These are phyloP conservation scores for Monarcha castaneiventris DNA, from an alignment of 2,113 vertebrate species.

Conservation along the genomic window DNA sequence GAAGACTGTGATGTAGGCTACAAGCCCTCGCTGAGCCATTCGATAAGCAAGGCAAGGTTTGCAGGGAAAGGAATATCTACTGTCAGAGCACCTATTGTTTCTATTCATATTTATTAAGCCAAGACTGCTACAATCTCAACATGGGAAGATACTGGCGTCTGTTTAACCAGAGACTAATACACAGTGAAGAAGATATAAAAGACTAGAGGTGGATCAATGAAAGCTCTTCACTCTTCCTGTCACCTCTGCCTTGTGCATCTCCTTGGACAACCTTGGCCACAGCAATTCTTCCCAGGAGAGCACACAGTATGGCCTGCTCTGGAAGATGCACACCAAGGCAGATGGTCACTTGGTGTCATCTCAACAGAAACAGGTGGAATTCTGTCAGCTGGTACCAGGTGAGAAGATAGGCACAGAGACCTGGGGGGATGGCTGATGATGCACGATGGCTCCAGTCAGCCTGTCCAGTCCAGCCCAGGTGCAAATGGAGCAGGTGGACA, in stretches of 20 bases:
- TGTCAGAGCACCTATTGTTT: constrained; percentile 7
- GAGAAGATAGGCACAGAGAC: background rate
- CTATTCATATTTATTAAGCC: constrained; percentile 37
- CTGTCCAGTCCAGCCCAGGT: background rate
- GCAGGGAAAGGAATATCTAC: background rate
- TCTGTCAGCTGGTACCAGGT: background rate
- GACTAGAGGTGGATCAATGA: background rate
- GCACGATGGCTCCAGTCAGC: rapidly evolving
- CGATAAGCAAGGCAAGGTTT: background rate
- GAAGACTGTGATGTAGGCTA: background rate
- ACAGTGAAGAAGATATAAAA: constrained; percentile 11
- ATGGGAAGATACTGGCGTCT: constrained; percentile 7
- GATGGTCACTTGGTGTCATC: background rate
- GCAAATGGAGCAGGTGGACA: background rate
- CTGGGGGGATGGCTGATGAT: background rate
- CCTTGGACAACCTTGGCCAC: background rate
- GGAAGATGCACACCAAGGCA: background rate
- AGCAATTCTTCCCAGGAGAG: background rate
- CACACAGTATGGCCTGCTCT: background rate
- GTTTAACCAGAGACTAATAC: background rate
- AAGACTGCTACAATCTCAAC: background rate
- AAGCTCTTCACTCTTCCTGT: background rate
- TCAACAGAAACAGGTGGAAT: background rate
- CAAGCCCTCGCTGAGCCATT: background rate
- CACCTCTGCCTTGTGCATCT: background rate